These are phyloP conservation scores for Chroicocephalus ridibundus DNA, from an alignment of 2,113 vertebrate species.

Conservation along the genomic window DNA sequence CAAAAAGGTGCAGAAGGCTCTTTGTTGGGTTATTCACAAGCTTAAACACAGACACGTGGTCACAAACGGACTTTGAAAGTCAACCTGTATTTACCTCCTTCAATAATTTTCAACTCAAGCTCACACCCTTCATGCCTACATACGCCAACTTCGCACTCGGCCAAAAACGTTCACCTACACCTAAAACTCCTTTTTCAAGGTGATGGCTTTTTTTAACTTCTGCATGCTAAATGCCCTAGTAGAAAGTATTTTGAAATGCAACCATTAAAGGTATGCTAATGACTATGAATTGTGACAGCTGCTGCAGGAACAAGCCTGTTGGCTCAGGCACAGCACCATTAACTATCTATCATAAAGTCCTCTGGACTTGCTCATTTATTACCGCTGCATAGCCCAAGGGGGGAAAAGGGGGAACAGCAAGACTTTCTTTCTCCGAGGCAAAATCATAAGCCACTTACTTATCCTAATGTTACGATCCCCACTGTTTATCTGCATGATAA, in stretches of 20 bases:
- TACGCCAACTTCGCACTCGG: not conserved
- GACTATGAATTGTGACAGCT: slow-evolving; percentile 73
- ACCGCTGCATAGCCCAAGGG: slow-evolving; percentile 67
- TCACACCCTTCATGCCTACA: not conserved
- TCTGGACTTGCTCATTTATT: slow-evolving; percentile 73
- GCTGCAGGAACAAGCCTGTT: slow-evolving; percentile 70
- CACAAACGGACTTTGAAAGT: not conserved
- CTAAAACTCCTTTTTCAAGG: slow-evolving; percentile 25
- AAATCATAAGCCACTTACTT: slow-evolving; percentile 73
- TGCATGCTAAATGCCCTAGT: slow-evolving; percentile 38
- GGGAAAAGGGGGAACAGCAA: slow-evolving; percentile 53
- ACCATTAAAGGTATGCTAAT: slow-evolving; percentile 78
- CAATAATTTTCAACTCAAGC: not conserved
- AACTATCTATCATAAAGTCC: slow-evolving; percentile 71
- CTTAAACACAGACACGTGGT: not conserved
- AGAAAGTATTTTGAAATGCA: slow-evolving; percentile 71
- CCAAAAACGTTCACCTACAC: slow-evolving; percentile 53
- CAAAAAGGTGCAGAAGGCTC: not conserved
- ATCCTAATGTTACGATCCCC: slow-evolving; percentile 74
- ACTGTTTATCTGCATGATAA: slow-evolving; percentile 79
- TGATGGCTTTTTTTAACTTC: slow-evolving; percentile 23
- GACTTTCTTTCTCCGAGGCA: slow-evolving; percentile 67
- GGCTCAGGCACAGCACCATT: slow-evolving; percentile 72
- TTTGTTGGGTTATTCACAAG: not conserved
- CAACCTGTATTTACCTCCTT: not conserved